phyloP scores from a whole-genome alignment of 2,113 vertebrate genomes.

The Halcyon senegalensis region DNA sequence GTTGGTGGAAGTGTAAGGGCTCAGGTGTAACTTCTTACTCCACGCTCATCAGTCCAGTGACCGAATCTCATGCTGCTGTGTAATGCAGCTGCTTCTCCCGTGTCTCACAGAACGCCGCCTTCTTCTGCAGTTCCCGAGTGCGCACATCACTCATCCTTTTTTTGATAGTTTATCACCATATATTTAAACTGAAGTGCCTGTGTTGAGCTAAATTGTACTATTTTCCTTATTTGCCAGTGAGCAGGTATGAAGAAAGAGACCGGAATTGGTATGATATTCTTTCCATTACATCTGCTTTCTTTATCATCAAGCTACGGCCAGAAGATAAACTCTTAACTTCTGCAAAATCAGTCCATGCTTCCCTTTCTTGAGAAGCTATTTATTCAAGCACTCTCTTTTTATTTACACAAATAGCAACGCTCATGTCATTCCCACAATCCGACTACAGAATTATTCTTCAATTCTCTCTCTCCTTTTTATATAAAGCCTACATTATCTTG shows the following conservation, averaged over 20 bases:
- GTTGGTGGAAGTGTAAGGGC: not conserved
- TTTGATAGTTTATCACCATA: not conserved
- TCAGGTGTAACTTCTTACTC: not conserved
- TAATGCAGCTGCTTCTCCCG: not conserved
- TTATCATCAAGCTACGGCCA: not conserved
- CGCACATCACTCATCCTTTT: rapidly evolving
- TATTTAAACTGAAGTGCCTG: not conserved
- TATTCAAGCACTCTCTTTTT: not conserved
- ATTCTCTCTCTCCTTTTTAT: not conserved
- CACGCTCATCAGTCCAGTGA: rapidly evolving
- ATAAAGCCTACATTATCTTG: not conserved
- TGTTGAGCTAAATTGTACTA: not conserved
- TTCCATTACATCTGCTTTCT: not conserved
- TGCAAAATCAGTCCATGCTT: not conserved
- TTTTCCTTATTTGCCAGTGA: not conserved
- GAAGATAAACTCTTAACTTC: not conserved
- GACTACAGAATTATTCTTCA: not conserved
- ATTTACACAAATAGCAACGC: not conserved
- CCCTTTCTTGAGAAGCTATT: not conserved
- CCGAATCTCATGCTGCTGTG: rapidly evolving
- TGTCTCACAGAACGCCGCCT: not conserved
- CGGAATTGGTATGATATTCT: not conserved
- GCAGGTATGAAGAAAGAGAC: not conserved
- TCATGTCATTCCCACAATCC: not conserved
- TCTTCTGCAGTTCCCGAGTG: not conserved